Evolutionary conservation across 2,113 vertebrate genomes (phyloP).

Genomic region (Notothenia coriiceps): DNA sequence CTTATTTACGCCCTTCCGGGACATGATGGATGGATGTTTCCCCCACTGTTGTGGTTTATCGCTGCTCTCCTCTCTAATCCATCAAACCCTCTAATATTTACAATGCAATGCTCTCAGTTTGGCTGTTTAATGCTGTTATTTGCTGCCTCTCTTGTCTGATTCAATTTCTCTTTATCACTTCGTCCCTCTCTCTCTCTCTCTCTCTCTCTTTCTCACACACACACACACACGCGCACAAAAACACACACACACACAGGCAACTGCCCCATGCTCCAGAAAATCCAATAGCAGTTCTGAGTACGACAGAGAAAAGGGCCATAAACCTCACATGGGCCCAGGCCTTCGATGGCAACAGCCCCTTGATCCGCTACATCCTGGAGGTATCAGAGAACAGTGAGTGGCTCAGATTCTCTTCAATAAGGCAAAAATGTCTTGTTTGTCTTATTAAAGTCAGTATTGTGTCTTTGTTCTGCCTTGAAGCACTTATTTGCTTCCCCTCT

Average conservation of each 20-base stretch:
- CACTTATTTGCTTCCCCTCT: slow-evolving; percentile 15
- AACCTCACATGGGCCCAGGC: slow-evolving; percentile 95
- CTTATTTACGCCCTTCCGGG: slow-evolving; percentile 35
- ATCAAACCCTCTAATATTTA: slow-evolving; percentile 62
- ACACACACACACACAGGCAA: slow-evolving; percentile 83
- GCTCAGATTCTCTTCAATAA: background rate
- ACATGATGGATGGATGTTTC: slow-evolving; percentile 71
- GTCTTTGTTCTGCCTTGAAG: background rate
- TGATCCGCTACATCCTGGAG: slow-evolving; percentile 94
- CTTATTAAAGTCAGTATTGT: slow-evolving; percentile 28
- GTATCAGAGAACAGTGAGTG: slow-evolving; percentile 98
- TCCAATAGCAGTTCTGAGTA: slow-evolving; percentile 87
- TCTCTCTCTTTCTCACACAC: slow-evolving; percentile 9
- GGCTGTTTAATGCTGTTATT: slow-evolving; percentile 56
- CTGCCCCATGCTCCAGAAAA: slow-evolving; percentile 95
- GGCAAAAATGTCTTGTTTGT: slow-evolving; percentile 14
- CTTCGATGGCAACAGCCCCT: slow-evolving; percentile 97
- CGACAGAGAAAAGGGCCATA: slow-evolving; percentile 90
- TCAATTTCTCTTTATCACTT: slow-evolving; percentile 51
- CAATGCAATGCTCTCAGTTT: slow-evolving; percentile 38
- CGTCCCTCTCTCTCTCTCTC: background rate
- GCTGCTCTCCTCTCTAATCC: slow-evolving; percentile 51
- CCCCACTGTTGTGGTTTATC: slow-evolving; percentile 50
- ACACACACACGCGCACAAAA: background rate
- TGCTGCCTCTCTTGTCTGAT: slow-evolving; percentile 59